Evolutionary conservation across 1,140 invertebrate genomes (phyloP).

Genomic region (Trichogramma pretiosum): DNA sequence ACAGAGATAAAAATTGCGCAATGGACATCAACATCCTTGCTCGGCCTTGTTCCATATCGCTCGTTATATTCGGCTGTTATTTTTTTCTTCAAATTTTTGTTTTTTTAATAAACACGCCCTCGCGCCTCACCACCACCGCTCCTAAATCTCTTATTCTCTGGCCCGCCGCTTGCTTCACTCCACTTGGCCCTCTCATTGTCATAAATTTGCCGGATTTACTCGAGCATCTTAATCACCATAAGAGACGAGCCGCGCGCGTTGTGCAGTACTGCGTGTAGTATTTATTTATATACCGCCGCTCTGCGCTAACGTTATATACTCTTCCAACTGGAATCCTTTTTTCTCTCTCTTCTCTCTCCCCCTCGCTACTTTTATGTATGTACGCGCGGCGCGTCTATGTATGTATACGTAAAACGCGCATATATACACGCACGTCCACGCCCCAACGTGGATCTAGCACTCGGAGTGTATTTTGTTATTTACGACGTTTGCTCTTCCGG

Average conservation of each 20-base stretch:
- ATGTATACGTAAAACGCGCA: too few species aligned
- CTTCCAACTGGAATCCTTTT: neutral
- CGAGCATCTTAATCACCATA: slow-evolving; percentile 9
- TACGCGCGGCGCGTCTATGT: too few species aligned
- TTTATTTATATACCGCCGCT: too few species aligned
- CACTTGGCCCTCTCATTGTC: neutral
- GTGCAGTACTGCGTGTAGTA: too few species aligned
- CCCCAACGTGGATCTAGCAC: too few species aligned
- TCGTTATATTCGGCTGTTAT: too few species aligned
- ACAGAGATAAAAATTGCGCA: too few species aligned
- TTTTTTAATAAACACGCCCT: neutral
- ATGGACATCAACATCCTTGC: too few species aligned
- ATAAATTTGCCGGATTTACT: slow-evolving; percentile 7
- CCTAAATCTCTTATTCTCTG: neutral
- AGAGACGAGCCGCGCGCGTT: slow-evolving; percentile 4
- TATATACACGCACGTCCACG: too few species aligned
- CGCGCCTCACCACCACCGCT: neutral
- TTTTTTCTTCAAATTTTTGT: neutral
- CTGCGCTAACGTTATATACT: too few species aligned
- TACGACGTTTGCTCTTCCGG: slow-evolving; percentile 8
- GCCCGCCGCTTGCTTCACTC: too few species aligned
- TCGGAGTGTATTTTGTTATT: slow-evolving; percentile 1
- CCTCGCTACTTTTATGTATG: too few species aligned
- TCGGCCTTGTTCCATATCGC: neutral
- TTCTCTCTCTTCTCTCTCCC: neutral